These are phyloP conservation scores for Drosophila subpulchrella DNA, from an alignment of 1,140 invertebrate genomes.

Conservation along the genomic window DNA sequence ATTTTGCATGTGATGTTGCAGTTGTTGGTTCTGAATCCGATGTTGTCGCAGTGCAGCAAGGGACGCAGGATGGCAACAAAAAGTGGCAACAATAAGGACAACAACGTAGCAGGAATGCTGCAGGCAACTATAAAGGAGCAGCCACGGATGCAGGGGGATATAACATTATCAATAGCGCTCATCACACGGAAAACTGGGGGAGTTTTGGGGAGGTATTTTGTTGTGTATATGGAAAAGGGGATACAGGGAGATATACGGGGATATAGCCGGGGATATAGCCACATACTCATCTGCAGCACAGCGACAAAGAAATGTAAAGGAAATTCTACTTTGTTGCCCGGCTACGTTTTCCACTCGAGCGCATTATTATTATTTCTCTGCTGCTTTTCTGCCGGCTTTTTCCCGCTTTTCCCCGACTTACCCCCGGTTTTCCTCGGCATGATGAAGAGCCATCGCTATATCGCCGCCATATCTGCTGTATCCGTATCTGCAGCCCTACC, in stretches of 20 bases:
- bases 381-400: slow-evolving; percentile 10
- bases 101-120: slow-evolving; percentile 37
- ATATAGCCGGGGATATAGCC: slow-evolving; percentile 7
- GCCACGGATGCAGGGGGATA: slow-evolving; percentile 29
- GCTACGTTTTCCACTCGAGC: slow-evolving; percentile 74
- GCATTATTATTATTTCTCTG: slow-evolving; percentile 67
- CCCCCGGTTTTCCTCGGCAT: slow-evolving; percentile 3
- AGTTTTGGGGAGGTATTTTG: neutral
- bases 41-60: slow-evolving; percentile 49
- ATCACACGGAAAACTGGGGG: slow-evolving; percentile 49
- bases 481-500: slow-evolving; percentile 5
- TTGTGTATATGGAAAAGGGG: neutral
- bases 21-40: slow-evolving; percentile 5
- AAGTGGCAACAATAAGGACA: slow-evolving; percentile 22
- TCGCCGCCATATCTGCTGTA: slow-evolving; percentile 19
- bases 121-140: slow-evolving; percentile 52
- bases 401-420: neutral
- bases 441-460: slow-evolving; percentile 36
- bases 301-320: slow-evolving; percentile 36
- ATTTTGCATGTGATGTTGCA: slow-evolving; percentile 36
- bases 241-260: neutral
- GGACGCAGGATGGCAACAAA: slow-evolving; percentile 14
- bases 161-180: slow-evolving; percentile 73
- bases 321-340: slow-evolving; percentile 64
- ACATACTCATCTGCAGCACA: slow-evolving; percentile 38